Percentiles rank a stretch among this genome's conserved stretches.
Conservation (phyloP, 2,113 vertebrate genomes). For the Martes martes region DNA sequence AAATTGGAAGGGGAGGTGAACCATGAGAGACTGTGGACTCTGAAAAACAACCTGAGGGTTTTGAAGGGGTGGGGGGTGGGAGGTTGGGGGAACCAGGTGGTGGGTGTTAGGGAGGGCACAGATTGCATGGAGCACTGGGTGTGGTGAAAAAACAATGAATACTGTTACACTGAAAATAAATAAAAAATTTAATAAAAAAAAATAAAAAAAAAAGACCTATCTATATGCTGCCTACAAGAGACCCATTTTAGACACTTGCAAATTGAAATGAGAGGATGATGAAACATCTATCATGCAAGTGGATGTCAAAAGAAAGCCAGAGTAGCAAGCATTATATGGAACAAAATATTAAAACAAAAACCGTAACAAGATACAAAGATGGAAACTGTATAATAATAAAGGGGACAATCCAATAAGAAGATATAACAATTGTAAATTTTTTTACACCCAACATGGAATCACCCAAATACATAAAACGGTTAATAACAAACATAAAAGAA, state of each 20-base stretch:
- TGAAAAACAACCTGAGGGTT: too few relatives aligned
- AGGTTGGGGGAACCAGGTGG: too few relatives aligned
- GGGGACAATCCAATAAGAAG: neutral
- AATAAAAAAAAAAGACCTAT: neutral
- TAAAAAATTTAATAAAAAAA: too few relatives aligned
- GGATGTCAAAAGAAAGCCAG: neutral
- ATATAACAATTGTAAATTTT: neutral
- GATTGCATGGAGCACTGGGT: too few relatives aligned
- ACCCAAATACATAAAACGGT: neutral
- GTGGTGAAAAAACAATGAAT: too few relatives aligned
- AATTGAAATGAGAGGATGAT: neutral
- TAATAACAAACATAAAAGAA: neutral
- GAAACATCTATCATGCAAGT: neutral
- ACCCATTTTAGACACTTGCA: neutral
- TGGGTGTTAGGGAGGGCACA: too few relatives aligned
- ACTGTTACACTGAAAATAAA: too few relatives aligned
- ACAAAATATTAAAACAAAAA: neutral
- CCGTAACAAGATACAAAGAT: neutral
- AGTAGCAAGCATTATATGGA: neutral
- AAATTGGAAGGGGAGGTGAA: too few relatives aligned
- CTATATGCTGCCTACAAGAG: neutral
- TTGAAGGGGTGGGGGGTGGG: too few relatives aligned
- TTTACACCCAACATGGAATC: neutral
- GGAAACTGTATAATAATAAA: neutral
- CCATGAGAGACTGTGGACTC: too few relatives aligned